These are phyloP conservation scores for Pomatorhinus ruficollis DNA, from an alignment of 2,113 vertebrate species.

Conservation along the genomic window DNA sequence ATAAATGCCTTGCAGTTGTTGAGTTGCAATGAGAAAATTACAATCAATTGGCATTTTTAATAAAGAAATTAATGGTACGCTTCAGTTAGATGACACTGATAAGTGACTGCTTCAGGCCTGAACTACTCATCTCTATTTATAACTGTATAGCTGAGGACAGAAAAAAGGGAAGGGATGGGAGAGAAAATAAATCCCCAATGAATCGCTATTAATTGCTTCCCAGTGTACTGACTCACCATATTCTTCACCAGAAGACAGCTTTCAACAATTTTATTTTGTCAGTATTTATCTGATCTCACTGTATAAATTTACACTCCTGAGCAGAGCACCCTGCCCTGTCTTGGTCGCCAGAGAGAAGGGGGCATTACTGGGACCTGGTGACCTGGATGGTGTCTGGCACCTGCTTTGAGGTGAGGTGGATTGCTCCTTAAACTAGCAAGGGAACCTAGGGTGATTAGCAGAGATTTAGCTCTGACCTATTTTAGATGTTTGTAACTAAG, in stretches of 20 bases:
- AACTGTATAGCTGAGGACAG: neutral
- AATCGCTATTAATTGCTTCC: neutral
- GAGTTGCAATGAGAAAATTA: neutral
- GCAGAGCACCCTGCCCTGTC: neutral
- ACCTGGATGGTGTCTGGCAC: neutral
- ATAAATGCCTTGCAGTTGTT: neutral
- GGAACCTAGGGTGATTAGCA: neutral
- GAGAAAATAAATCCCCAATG: neutral
- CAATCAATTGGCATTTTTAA: neutral
- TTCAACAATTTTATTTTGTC: neutral
- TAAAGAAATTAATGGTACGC: neutral
- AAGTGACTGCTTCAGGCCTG: slow-evolving; percentile 4
- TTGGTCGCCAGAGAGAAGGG: neutral
- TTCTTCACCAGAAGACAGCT: neutral
- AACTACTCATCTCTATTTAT: slow-evolving; percentile 13
- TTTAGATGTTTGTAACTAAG: slow-evolving; percentile 1
- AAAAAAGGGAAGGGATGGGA: neutral
- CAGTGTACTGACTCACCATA: neutral
- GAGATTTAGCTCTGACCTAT: neutral
- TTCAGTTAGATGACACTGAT: neutral
- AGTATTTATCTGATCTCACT: neutral
- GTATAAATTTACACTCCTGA: neutral
- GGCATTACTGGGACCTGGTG: neutral
- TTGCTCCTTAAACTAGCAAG: neutral
- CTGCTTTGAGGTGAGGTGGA: neutral